phyloP scores from a whole-genome alignment of 64 coral and sea anemone species.

The Astreopora myriophthalma region DNA sequence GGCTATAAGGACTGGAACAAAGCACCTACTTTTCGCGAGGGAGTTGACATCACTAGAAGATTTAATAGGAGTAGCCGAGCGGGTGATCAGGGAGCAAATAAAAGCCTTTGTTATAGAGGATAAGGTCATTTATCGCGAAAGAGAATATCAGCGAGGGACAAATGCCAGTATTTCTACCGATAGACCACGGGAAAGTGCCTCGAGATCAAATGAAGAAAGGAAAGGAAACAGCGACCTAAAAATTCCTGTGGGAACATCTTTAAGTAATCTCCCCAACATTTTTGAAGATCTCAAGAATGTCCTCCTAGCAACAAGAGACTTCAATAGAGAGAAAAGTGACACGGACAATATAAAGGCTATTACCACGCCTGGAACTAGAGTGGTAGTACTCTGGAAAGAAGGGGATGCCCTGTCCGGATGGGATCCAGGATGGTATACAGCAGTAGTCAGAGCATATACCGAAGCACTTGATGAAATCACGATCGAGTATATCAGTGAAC shows the following conservation, averaged over 20 bases:
- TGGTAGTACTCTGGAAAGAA: not conserved
- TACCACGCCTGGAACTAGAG: not conserved
- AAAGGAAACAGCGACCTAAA: not conserved
- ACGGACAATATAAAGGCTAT: not conserved
- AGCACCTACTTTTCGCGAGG: not conserved
- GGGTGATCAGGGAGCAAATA: not conserved
- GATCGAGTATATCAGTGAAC: not conserved
- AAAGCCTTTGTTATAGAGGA: not conserved
- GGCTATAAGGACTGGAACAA: not conserved
- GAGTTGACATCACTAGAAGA: not conserved
- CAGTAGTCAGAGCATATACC: not conserved
- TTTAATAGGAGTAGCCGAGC: not conserved
- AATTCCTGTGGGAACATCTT: not conserved
- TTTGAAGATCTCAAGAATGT: not conserved
- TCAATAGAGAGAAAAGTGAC: not conserved
- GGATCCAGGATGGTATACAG: not conserved
- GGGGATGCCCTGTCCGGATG: not conserved
- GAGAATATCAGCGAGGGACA: not conserved
- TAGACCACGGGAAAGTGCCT: not conserved
- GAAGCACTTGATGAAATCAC: not conserved
- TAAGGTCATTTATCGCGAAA: not conserved
- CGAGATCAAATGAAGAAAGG: not conserved
- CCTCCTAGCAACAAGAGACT: not conserved
- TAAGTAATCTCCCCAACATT: not conserved
- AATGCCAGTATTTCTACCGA: not conserved